Base-by-base conservation (phyloP, 2,113 vertebrate species). In the Rousettus leschenaultii region DNA sequence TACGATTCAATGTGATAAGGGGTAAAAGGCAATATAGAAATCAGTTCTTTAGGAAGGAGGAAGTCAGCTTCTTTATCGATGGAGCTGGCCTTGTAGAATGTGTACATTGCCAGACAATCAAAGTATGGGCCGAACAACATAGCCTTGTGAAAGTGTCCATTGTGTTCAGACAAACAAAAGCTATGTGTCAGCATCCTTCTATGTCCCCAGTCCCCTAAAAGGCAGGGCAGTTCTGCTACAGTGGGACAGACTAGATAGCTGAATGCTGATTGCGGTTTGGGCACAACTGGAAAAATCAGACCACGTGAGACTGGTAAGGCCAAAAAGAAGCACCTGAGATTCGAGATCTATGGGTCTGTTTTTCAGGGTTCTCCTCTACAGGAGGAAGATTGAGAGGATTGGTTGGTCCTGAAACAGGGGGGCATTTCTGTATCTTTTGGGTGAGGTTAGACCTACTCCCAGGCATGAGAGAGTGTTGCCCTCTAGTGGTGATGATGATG, bases 391-490 rank as follows among this genome's bases (percentile, higher is more conserved):
- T 43, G 35, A 95, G 21, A 89, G 75, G 40, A 83, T 51, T 88
- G 40, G 30, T 78, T 78, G 57, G 65, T 77, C 74, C 65, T 89
- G 65, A 57, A 96, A 63, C 87, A 43, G 75, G 16, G n/a, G 55
- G 43, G 68, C 66, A 61, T 48, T 71, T 94, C 59, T 75, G 26
- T 35, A 71, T 43, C 55, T 95, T 86, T 97, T 16, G 38, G 63
- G 30, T 8, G 24, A 8, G 6, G 66, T 90, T 84, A 91, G 74
- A 91, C 40, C 57, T 91, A 65, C 61, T 91, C 61, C 35, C 30
- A 97, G 87, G 84, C 57, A 40, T 95, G 93, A 96, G 96, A 94
- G 51, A 85, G 77, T 90, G 80, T 94, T 95, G 92, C 95, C 97
- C 95, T 97, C 97, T 97, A 93, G 97, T 97, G 96, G 96, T 96